Evolutionary conservation across 2,888 invertebrate genomes (phyloP).

Genomic region (Agrotis ipsilon): DNA sequence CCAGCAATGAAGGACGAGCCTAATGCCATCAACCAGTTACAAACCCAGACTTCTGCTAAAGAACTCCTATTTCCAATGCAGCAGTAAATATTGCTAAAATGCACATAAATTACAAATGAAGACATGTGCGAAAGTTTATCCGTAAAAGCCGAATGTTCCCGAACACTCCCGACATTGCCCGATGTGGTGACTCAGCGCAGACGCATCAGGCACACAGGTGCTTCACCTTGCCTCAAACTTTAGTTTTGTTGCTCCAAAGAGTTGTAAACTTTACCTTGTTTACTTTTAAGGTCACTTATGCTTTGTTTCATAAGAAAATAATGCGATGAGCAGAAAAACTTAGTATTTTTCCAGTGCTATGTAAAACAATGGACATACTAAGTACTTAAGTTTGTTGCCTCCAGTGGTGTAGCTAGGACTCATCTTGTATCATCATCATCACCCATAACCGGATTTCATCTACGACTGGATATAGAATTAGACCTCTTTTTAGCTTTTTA

Average conservation of each 20-base stretch:
- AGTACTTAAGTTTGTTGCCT: too few species aligned
- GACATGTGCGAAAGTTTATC: not conserved
- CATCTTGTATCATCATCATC: not conserved
- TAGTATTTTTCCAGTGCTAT: not conserved
- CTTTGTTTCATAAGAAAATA: not conserved
- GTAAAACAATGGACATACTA: not conserved
- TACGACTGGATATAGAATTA: too few species aligned
- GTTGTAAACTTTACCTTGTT: slow-evolving; percentile 34
- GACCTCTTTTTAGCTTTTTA: too few species aligned
- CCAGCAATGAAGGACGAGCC: too few species aligned
- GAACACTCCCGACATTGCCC: slow-evolving; percentile 51
- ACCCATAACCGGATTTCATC: not conserved
- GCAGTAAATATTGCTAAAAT: too few species aligned
- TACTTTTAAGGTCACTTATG: slow-evolving; percentile 29
- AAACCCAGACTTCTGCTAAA: too few species aligned
- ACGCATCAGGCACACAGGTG: slow-evolving; percentile 57
- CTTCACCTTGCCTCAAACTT: slow-evolving; percentile 63
- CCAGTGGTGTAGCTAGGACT: too few species aligned
- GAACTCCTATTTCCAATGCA: too few species aligned
- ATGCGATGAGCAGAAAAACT: not conserved
- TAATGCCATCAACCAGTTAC: too few species aligned
- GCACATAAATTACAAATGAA: not conserved
- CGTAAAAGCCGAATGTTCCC: slow-evolving; percentile 46
- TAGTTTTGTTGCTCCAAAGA: slow-evolving; percentile 42
- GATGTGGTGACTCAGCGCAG: slow-evolving; percentile 41